A percentile compares a stretch with the other conserved stretches of the same genome.
Conservation (phyloP, 2,888 invertebrate genomes). For the Petrophora chlorosata region DNA sequence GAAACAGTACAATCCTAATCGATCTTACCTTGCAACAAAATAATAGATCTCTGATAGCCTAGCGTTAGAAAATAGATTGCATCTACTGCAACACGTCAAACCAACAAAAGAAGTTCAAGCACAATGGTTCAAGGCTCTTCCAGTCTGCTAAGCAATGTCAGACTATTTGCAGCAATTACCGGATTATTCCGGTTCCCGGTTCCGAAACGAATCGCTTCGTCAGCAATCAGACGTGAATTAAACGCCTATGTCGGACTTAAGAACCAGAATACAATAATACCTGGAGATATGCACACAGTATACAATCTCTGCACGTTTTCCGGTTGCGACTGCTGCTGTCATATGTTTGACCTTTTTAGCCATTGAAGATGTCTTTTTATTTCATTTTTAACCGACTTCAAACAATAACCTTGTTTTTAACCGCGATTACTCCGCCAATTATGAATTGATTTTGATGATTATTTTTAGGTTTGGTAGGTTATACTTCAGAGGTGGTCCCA, state of each 20-base stretch:
- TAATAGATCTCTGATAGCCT: background rate
- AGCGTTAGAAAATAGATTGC: slow-evolving; percentile 1
- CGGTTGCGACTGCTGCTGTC: no score
- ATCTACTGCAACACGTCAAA: slow-evolving; percentile 34
- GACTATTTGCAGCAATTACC: slow-evolving; percentile 53
- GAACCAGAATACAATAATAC: slow-evolving; percentile 40
- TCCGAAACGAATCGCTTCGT: slow-evolving; percentile 55
- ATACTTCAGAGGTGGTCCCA: no score
- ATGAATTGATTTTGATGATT: no score
- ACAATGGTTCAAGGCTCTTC: slow-evolving; percentile 45
- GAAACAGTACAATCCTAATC: background rate
- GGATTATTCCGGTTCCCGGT: slow-evolving; percentile 58
- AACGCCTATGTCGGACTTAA: slow-evolving; percentile 69
- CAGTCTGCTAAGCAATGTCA: slow-evolving; percentile 36
- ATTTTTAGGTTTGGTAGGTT: no score
- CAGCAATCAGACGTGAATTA: slow-evolving; percentile 61
- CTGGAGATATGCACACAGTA: background rate
- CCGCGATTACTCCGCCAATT: no score
- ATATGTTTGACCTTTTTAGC: no score
- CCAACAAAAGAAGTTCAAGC: slow-evolving; percentile 60
- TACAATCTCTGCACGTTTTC: background rate
- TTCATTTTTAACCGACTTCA: no score
- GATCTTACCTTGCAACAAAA: slow-evolving; percentile 1
- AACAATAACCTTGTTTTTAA: no score
- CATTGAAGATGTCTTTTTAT: no score